Conservation (phyloP, 2,113 vertebrate species). For the Gobiocypris rarus region DNA sequence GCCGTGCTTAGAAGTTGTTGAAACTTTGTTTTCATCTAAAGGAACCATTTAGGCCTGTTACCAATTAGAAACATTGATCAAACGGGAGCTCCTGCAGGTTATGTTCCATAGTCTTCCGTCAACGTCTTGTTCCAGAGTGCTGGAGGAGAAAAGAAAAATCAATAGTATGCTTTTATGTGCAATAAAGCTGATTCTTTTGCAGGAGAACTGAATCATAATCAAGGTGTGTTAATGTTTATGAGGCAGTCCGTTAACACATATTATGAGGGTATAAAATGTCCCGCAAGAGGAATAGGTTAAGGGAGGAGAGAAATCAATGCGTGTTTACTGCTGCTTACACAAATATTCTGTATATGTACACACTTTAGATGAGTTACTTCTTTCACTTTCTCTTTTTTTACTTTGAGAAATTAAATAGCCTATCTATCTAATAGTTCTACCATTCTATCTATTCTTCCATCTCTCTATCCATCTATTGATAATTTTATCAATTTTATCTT, state of each 20-base stretch:
- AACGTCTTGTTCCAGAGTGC: slow-evolving; percentile 53
- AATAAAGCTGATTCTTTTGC: slow-evolving; percentile 60
- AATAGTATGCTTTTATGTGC: slow-evolving; percentile 63
- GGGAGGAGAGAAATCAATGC: slow-evolving; percentile 13
- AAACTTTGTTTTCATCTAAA: slow-evolving; percentile 62
- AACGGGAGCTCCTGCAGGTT: slow-evolving; percentile 61
- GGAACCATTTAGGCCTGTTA: slow-evolving; percentile 60
- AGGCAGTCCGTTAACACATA: slow-evolving; percentile 39
- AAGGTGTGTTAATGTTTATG: slow-evolving; percentile 54
- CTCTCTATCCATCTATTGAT: not conserved
- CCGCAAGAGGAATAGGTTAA: slow-evolving; percentile 21
- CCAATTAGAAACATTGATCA: slow-evolving; percentile 70
- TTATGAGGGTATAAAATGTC: slow-evolving; percentile 31
- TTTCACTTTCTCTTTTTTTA: not conserved
- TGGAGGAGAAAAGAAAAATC: slow-evolving; percentile 59
- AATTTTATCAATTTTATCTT: not conserved
- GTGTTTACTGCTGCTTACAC: slow-evolving; percentile 20
- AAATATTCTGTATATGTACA: not conserved
- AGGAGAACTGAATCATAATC: slow-evolving; percentile 53
- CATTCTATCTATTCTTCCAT: not conserved
- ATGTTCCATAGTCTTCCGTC: slow-evolving; percentile 59
- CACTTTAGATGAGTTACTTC: not conserved
- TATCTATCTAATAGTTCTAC: too few relatives aligned
- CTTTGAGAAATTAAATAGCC: too few relatives aligned
- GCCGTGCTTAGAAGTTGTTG: slow-evolving; percentile 48